phyloP scores from a whole-genome alignment of 2,888 invertebrate genomes.

The Tyria jacobaeae region DNA sequence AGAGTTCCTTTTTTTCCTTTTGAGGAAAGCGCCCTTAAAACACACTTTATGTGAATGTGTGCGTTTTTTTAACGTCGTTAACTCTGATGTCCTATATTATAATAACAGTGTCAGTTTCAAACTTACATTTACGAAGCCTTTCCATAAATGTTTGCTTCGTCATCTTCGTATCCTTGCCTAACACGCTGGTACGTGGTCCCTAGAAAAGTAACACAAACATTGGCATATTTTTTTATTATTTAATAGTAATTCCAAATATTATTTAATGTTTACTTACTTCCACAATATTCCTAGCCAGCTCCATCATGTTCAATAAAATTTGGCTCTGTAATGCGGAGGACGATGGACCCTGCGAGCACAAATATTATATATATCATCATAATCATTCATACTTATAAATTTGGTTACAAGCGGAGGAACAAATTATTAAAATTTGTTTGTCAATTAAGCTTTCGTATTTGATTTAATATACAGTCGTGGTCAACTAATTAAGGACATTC shows the following conservation, averaged over 20 bases:
- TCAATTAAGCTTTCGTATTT: too few relatives aligned
- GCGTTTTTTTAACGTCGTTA: too few relatives aligned
- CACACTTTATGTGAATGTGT: too few relatives aligned
- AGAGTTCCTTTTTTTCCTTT: too few relatives aligned
- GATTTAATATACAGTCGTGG: too few relatives aligned
- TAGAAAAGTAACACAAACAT: neutral
- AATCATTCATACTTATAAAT: too few relatives aligned
- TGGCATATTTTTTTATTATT: neutral
- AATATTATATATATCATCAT: neutral
- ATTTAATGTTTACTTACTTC: slow-evolving; percentile 31
- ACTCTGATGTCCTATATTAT: too few relatives aligned
- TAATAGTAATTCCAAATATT: neutral
- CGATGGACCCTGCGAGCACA: slow-evolving; percentile 40
- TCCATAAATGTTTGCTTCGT: slow-evolving; percentile 32
- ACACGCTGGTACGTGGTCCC: neutral
- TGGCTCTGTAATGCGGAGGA: slow-evolving; percentile 36
- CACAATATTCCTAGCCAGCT: slow-evolving; percentile 20
- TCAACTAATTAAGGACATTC: too few relatives aligned
- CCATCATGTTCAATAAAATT: slow-evolving; percentile 35
- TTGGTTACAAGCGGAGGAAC: too few relatives aligned
- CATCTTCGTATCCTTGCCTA: neutral
- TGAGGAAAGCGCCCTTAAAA: too few relatives aligned
- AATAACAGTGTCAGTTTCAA: too few relatives aligned
- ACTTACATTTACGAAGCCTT: slow-evolving; percentile 36
- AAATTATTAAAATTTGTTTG: too few relatives aligned